Evolutionary conservation across 2,888 invertebrate species (phyloP), one percentile per base, ranked within the genome.

Genomic region (Salpingus planirostris): DNA sequence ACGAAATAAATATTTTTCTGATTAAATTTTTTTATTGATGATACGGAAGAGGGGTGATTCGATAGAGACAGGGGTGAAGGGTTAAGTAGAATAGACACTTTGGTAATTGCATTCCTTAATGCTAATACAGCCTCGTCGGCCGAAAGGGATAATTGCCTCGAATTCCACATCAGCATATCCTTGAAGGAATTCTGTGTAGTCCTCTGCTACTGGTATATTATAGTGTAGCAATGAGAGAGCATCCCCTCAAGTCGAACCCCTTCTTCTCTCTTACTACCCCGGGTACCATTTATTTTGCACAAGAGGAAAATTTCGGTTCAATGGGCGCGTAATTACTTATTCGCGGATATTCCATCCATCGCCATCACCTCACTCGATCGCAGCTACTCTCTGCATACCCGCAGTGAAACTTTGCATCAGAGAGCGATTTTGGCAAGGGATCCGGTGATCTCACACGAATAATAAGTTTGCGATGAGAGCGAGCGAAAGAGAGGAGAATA

Each of bases 101-200:
- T 51, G 45, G 55, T 59, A 59, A 59, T 59, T 59, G 55, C 59
- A 59, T 59, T 59, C 59, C 59, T 57, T 52, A 52, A 53, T 54
- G 57, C 55, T 57, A 58, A 59, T 59, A 57, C 56, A 55, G 54
- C 55, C n/a, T 46, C 52, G 54, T 52, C 52, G 52, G 49, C 43
- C 50, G 50, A 49, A 47, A 47, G 46, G 52, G 51, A 55, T 57
- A 57, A 57, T 57, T 57, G 55, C 55, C 55, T 50, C 42, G 48
- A 55, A 57, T 57, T 57, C 57, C 57, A 46, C 52, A 52, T 50
- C 52, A 50, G 49, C 50, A 51, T 48, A 52, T 52, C 53, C 53
- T 52, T 48, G 36, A 48, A 52, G 51, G 52, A 51, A 53, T 48
- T 48, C 47, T 32, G 36, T 23, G 18, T 8, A 5, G 18, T 18